These are phyloP conservation scores for Rhagonycha lutea DNA, from an alignment of 2,888 invertebrate species.

Conservation along the genomic window DNA sequence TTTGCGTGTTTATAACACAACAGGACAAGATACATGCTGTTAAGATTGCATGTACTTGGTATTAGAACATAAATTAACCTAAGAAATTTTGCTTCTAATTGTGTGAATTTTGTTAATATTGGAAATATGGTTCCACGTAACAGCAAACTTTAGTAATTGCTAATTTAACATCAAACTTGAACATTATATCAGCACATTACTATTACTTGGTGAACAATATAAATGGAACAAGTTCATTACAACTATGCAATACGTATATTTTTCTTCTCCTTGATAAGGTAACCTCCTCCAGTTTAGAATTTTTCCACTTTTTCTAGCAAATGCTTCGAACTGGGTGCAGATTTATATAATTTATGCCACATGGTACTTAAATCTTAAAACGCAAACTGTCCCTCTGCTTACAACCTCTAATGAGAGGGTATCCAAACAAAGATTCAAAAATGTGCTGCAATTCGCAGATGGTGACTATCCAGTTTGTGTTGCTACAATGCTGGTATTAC, in stretches of 20 bases:
- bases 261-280: too few species aligned
- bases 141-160: neutral
- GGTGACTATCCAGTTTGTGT: too few species aligned
- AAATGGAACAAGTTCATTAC: neutral
- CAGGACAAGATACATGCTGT: conserved; percentile 22
- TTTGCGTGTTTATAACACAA: conserved; percentile 23
- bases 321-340: too few species aligned
- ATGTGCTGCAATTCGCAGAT: too few species aligned
- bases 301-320: too few species aligned
- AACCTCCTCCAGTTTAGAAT: too few species aligned
- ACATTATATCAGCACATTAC: neutral
- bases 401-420: too few species aligned
- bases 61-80: conserved; percentile 22
- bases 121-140: neutral
- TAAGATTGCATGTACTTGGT: conserved; percentile 23
- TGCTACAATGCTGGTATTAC: too few species aligned
- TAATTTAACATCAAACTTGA: neutral
- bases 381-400: too few species aligned
- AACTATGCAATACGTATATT: neutral
- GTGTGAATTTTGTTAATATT: conserved; percentile 4
- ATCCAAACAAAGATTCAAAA: too few species aligned
- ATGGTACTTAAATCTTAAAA: too few species aligned
- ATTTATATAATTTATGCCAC: too few species aligned
- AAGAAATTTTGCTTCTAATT: conserved; percentile 6
- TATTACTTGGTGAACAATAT: neutral